Percentiles rank a stretch among this genome's conserved stretches.
Conservation (phyloP, 2,797 vertebrate species). For the Brachymystax lenok region DNA sequence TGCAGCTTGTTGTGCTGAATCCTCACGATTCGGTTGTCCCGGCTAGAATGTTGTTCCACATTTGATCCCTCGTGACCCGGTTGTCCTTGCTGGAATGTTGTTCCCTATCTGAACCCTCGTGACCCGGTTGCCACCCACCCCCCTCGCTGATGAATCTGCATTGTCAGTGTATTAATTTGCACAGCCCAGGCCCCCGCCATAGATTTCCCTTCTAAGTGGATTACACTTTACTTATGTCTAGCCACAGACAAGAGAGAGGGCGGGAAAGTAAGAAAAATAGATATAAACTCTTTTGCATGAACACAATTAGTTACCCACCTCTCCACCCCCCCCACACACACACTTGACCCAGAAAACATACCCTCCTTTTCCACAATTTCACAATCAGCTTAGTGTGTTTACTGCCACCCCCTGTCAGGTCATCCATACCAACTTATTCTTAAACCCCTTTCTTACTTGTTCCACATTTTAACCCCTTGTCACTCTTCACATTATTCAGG, state of each 20-base stretch:
- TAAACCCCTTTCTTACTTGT: not conserved
- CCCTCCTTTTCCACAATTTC: not conserved
- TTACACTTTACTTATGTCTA: conserved; percentile 71
- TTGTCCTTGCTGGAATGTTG: conserved; percentile 25
- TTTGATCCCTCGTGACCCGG: not conserved
- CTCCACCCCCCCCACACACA: too few relatives aligned
- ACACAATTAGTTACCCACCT: too few relatives aligned
- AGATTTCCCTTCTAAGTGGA: conserved; percentile 77
- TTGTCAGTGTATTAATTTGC: conserved; percentile 74
- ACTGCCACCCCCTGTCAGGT: conserved; percentile 15
- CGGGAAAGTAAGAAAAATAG: conserved; percentile 21
- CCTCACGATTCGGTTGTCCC: not conserved
- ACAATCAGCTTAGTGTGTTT: conserved; percentile 41
- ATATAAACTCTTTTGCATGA: too few relatives aligned
- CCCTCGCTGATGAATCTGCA: conserved; percentile 69
- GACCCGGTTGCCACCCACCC: conserved; percentile 19
- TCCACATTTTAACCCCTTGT: too few relatives aligned
- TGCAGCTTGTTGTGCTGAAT: conserved; percentile 30
- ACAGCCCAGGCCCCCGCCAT: conserved; percentile 53
- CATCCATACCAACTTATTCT: conserved; percentile 1
- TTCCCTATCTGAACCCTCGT: conserved; percentile 14
- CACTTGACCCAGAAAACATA: too few relatives aligned
- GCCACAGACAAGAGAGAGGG: conserved; percentile 58
- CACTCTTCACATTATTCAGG: conserved; percentile 1
- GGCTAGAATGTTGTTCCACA: too few relatives aligned